Evolutionary conservation across 2,113 vertebrate species (phyloP), one percentile per base, ranked within the genome.

Genomic region (Mohoua ochrocephala): DNA sequence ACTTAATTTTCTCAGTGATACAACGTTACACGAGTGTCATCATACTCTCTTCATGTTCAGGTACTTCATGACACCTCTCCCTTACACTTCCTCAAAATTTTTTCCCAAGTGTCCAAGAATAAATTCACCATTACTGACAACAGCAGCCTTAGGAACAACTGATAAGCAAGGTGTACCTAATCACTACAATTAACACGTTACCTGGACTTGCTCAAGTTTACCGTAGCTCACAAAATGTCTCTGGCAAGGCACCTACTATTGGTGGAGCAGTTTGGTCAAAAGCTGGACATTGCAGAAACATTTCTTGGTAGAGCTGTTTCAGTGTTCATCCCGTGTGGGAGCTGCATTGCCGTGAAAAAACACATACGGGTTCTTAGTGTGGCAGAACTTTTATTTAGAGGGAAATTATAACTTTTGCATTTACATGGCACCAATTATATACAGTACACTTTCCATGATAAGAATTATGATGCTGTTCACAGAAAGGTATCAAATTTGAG

Each of bases 311-410:
- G 28, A 80, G 26, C 7, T 9, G 3, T 3, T 57, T 31, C 41
- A 69, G 15, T 11, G 7, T 33, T 65, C 37, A 28, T 35, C 27
- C 49, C 35, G 22, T 3, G 5, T 18, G 21, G 6, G 4, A 89
- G 26, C 31, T 69, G 45, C 28, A 27, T 42, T 15, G 56, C n/a
- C 19, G 39, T 13, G 21, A 75, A 96, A 91, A 89, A 74, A 37
- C 57, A 53, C 64, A 70, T 57, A 37, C 52, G 84, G 37, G 31
- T 35, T 91, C 70, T 80, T 76, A 78, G 93, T 92, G 96, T 96
- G 97, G 94, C 97, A 96, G 96, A 97, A 83, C 78, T 97, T 98
- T 98, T 98, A 98, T 98, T 98, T 90, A 91, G 96, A 96, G 92
- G 95, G 96, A 95, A 95, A 96, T 97, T 91, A 96, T 97, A 97